Conservation (phyloP, 2,888 invertebrate genomes). For the Hyposoter dolosus region DNA sequence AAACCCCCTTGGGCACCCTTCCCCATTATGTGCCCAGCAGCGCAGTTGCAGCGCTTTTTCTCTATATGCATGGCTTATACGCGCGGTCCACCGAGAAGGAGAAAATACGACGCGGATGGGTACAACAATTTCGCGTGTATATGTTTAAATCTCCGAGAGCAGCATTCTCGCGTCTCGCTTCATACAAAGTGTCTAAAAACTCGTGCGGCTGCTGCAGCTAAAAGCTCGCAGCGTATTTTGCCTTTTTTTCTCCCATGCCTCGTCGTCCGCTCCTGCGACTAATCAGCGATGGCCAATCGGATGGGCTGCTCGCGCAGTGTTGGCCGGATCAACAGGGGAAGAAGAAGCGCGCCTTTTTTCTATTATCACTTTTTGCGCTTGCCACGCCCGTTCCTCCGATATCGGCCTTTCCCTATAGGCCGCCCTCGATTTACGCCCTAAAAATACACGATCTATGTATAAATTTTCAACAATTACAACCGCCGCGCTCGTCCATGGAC, state of each 20-base stretch:
- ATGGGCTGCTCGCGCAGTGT: background rate
- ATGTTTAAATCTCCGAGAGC: background rate
- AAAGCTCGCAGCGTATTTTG: background rate
- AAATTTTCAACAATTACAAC: background rate
- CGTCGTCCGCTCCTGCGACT: background rate
- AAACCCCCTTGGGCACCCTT: constrained; percentile 80
- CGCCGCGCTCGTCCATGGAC: background rate
- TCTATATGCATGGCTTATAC: constrained; percentile 4
- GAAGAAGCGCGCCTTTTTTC: background rate
- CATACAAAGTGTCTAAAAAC: background rate
- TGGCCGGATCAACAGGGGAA: background rate
- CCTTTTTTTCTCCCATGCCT: background rate
- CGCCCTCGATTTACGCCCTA: background rate
- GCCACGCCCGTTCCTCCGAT: background rate
- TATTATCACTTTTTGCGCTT: background rate
- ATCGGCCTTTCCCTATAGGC: background rate
- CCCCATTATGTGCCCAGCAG: constrained; percentile 76
- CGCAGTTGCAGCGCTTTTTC: constrained; percentile 71
- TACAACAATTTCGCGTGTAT: constrained; percentile 17
- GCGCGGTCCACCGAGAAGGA: constrained; percentile 64
- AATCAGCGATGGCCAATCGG: background rate
- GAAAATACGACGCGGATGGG: constrained; percentile 46
- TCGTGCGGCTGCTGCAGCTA: background rate
- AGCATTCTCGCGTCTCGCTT: background rate
- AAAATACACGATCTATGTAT: background rate